Evolutionary conservation across 2,888 invertebrate species (phyloP), one percentile per base, ranked within the genome.

Genomic region (Trileptium ribeirensis): DNA sequence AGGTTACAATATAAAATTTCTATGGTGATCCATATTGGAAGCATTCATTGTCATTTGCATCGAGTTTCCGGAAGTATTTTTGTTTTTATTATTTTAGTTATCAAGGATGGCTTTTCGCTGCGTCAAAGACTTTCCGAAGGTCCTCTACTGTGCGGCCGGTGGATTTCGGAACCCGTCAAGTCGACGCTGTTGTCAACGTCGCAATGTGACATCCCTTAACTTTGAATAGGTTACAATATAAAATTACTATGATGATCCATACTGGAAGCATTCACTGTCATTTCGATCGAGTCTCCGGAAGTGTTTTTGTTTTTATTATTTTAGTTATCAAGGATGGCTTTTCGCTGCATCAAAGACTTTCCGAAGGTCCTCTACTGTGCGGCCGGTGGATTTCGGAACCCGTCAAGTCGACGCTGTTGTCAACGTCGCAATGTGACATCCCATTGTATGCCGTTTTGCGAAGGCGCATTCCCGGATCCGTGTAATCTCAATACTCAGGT

Each of bases 381-480:
- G 8, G 77, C 77, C 38, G 77, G 39, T 33, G 77, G 77, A 33
- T 75, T 75, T n/a, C 38, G 39, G 8, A 75, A 75, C n/a, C n/a
- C 34, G 3, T n/a, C n/a, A 36, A 39, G 38, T n/a, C 36, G 39
- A 39, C 39, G 38, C 15, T 75, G 77, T 39, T 75, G 77, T 39
- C 33, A 36, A n/a, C 31, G 38, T 75, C 77, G 77, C 8, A 39
- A 39, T 15, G 77, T 75, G 3, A 24, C 77, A 3, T 3, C n/a
- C n/a, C n/a, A n/a, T 39, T 75, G 77, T 39, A 75, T 36, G n/a
- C n/a, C n/a, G n/a, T 38, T 75, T 36, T 75, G 77, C 36, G 77
- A 39, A 75, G 77, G 77, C 38, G 38, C 38, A 38, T 38, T 75
- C 15, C 77, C 77, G 34, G 77, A 75, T 75, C 77, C 77, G 36